Base-by-base conservation (phyloP, 1,140 invertebrate genomes). In the Heliconius congener region DNA sequence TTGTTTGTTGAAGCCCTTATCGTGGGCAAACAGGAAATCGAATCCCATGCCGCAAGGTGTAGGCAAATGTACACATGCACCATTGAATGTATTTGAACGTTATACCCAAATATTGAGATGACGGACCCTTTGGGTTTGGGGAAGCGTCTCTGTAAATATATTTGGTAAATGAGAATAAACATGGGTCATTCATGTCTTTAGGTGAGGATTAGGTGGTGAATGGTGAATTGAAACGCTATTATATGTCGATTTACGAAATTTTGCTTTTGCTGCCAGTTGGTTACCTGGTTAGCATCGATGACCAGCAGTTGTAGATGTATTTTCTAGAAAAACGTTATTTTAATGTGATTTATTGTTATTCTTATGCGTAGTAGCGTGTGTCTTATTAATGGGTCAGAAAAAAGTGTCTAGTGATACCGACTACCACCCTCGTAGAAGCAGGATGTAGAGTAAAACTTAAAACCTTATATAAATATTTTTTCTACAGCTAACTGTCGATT, bases 1-100 rank as follows among this genome's bases (percentile, higher is more conserved):
- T 83, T 85, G 84, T 90, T 88, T 90, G 86, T 83, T 85, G 72
- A 87, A 87, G 81, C 87, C 88, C 88, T 90, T 91, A 91, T 91
- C 89, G 85, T 79, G 30, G 66, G 74, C 83, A 87, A 87, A 91
- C 89, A 91, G 89, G 89, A 91, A 88, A 88, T 87, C 80, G 88
- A 88, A 87, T 85, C 83, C 83, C 76, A 87, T 81, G 81, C 77
- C 82, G 85, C 84, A 85, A 88, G 88, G 88, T 89, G 89, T 88
- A 77, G 82, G 84, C 84, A 87, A 88, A 88, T 85, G 85, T 87
- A 83, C 85, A 88, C 87, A 85, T 83, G 83, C 77, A 70, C 84
- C 80, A 85, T 81, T 80, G 81, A 52, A 82, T 81, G 79, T 89
- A 85, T 89, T 89, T 89, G 86, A 86, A 89, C 80, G 83, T 88